Conservation (phyloP, 2,797 vertebrate species). For the Melanotaenia boesemani region DNA sequence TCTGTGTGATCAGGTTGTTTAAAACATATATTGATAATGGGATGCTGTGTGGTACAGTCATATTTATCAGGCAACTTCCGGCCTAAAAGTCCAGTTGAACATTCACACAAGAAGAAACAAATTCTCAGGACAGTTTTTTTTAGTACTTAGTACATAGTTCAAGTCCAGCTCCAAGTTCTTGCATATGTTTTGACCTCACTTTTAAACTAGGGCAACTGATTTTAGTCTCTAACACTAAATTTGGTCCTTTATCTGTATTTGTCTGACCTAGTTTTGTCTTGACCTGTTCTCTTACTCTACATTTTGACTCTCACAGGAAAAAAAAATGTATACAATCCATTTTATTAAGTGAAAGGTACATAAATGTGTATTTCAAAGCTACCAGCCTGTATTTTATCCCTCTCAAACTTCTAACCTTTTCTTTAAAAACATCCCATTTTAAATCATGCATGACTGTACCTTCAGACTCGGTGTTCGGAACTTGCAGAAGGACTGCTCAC, state of each 20-base stretch:
- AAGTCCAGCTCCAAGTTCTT: conserved; percentile 13
- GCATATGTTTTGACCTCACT: conserved; percentile 12
- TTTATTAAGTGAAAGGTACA: conserved; percentile 34
- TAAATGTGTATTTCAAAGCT: conserved; percentile 26
- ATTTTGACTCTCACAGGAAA: conserved; percentile 20
- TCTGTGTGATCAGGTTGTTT: background rate
- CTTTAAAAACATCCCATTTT: conserved; percentile 53
- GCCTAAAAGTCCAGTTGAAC: background rate
- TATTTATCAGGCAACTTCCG: background rate
- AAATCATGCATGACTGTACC: conserved; percentile 71
- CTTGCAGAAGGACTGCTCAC: conserved; percentile 46
- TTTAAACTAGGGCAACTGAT: conserved; percentile 3
- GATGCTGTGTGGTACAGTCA: no score
- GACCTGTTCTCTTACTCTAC: conserved; percentile 26
- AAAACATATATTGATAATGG: no score
- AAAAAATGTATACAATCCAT: conserved; percentile 35
- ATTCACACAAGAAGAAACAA: background rate
- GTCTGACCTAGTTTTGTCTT: conserved; percentile 39
- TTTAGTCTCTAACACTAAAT: conserved; percentile 13
- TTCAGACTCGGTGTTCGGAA: conserved; percentile 36
- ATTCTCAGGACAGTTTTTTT: background rate
- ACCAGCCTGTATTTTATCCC: background rate
- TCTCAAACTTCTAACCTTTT: conserved; percentile 53
- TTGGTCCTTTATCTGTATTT: background rate
- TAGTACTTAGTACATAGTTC: background rate